A percentile compares a stretch with the other conserved stretches of the same genome.
These are phyloP conservation scores for Liopterus haemorrhoidalis DNA, from an alignment of 2,888 invertebrate species.

Conservation along the genomic window DNA sequence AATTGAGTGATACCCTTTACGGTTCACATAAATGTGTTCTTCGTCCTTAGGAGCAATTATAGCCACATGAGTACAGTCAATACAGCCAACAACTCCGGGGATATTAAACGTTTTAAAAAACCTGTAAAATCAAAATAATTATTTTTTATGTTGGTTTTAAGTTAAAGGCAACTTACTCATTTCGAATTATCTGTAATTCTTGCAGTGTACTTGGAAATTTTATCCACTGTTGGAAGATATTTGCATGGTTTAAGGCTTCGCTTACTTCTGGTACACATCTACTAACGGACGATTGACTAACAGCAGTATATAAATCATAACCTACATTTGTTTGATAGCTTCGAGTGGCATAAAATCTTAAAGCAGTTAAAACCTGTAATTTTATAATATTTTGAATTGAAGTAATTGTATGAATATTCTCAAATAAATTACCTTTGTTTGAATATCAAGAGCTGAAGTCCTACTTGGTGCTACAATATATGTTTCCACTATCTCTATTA, in stretches of 20 bases:
- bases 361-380: conserved; percentile 11
- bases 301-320: conserved; percentile 10
- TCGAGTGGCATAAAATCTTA: conserved; percentile 19
- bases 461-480: no score
- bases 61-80: conserved; percentile 26
- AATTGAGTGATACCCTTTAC: conserved; percentile 28
- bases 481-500: no score
- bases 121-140: neutral
- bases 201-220: conserved; percentile 14
- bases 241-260: conserved; percentile 13
- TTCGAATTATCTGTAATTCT: conserved; percentile 10
- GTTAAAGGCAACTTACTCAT: conserved; percentile 12
- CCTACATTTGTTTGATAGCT: conserved; percentile 18
- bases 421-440: no score
- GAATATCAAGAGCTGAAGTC: no score
- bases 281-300: conserved; percentile 19
- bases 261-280: conserved; percentile 12
- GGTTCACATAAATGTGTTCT: conserved; percentile 29
- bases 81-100: conserved; percentile 25
- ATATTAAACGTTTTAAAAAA: conserved; percentile 26
- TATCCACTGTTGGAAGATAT: conserved; percentile 17
- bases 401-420: no score
- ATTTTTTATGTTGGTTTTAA: neutral
- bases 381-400: no score
- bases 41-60: conserved; percentile 26